Base-by-base conservation (phyloP, 1,140 invertebrate species). In the Mactra quadrangularis region DNA sequence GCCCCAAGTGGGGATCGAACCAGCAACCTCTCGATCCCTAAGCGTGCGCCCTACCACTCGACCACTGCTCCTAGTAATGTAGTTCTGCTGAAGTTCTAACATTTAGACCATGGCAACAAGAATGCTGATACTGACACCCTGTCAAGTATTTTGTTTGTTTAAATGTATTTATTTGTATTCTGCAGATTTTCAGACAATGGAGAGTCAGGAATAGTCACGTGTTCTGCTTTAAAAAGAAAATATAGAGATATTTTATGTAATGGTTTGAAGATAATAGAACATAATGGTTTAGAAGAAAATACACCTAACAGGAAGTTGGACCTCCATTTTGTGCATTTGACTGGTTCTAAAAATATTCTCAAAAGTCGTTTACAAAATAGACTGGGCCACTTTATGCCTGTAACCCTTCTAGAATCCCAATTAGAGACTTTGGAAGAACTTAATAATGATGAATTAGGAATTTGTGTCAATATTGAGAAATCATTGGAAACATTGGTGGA, bases 311-410 rank as follows among this genome's bases (percentile, higher is more conserved):
- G 9, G 55, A 9, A 27, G 22, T 27, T 57, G 22, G 33, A 13
- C n/a, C 27, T 87, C 41, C n/a, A 79, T 19, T 88, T 89, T 84
- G 79, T 89, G 2, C 74, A 83, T 17, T 59, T 89, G 19, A 82
- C 84, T 68, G 89, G 89, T 35, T 35, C 62, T n/a, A 52, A 76
- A 50, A 71, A 71, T 9, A 19, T 81, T 9, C 60, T 90, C 0
- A 59, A 59, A 38, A 13, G 35, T 15, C 64, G 89, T 53, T 13
- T 90, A 55, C 22, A 47, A 3, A 55, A 52, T 19, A 60, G 89
- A 74, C 71, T 25, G 25, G 87, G 85, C 41, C 89, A 90, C 57
- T 90, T 89, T 57, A 90, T 90, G 89, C 85, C 89, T 27, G 25
- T 82, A 31, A 47, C 74, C 13, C 59, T 90, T 29, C 57, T 90